Evolutionary conservation across 92 coral and sea anemone genomes (phyloP).

Genomic region (Zoanthus gigantus): DNA sequence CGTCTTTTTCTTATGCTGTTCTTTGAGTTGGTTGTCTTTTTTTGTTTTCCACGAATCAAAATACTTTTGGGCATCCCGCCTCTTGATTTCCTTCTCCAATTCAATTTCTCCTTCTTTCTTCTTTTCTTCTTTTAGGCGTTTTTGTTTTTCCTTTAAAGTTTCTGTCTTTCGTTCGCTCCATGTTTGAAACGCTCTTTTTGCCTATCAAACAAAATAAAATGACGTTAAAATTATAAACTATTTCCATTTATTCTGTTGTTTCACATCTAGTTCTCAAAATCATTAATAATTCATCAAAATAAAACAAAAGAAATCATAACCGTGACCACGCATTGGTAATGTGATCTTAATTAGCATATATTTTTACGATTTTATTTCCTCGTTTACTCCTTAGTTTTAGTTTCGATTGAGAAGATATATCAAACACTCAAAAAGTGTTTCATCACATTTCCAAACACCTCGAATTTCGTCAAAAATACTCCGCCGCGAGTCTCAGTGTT

Average conservation of each 20-base stretch:
- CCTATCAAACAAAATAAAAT: conserved; percentile 47
- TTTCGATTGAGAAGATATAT: no score
- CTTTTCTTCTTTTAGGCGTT: conserved; percentile 60
- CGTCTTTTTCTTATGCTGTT: conserved; percentile 62
- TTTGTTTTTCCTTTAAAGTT: conserved; percentile 62
- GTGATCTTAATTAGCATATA: no score
- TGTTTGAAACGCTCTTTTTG: conserved; percentile 77
- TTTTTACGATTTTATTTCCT: no score
- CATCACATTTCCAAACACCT: no score
- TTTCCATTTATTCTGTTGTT: not conserved
- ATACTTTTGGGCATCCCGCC: conserved; percentile 77
- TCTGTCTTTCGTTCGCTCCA: conserved; percentile 79
- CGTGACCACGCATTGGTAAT: no score
- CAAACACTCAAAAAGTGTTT: no score
- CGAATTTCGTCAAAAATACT: no score
- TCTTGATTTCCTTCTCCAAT: conserved; percentile 70
- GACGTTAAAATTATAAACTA: not conserved
- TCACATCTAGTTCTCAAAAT: no score
- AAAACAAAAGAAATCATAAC: no score
- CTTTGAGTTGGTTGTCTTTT: conserved; percentile 77
- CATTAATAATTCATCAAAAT: no score
- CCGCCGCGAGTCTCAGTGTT: no score
- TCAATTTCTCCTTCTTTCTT: conserved; percentile 78
- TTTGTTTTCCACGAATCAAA: conserved; percentile 84
- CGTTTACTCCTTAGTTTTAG: no score